Evolutionary conservation across 2,888 invertebrate species (phyloP).

Genomic region (Pseudoips prasinana): DNA sequence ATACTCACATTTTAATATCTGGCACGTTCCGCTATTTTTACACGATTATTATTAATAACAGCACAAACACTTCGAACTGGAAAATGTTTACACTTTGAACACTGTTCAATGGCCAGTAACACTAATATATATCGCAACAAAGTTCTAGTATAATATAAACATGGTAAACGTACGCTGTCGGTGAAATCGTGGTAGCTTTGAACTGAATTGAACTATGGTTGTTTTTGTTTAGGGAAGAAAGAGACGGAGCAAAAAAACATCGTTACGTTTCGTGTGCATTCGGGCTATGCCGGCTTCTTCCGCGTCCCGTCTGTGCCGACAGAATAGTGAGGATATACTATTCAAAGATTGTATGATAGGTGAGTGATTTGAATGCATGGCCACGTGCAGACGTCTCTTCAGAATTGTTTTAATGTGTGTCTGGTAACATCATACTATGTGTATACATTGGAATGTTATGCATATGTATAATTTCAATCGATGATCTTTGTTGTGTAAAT

Average conservation of each 20-base stretch:
- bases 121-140: slow-evolving; percentile 58
- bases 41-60: slow-evolving; percentile 35
- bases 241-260: slow-evolving; percentile 65
- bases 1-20: slow-evolving; percentile 42
- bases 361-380: slow-evolving; percentile 5
- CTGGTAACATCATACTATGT: slow-evolving; percentile 1
- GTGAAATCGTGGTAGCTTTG: slow-evolving; percentile 45
- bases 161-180: slow-evolving; percentile 35
- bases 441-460: no score
- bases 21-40: slow-evolving; percentile 31
- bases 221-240: slow-evolving; percentile 66
- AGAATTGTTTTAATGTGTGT: slow-evolving; percentile 5
- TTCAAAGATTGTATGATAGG: neutral
- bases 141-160: slow-evolving; percentile 47
- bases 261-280: slow-evolving; percentile 49
- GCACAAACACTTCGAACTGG: slow-evolving; percentile 34
- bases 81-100: slow-evolving; percentile 38
- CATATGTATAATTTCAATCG: no score
- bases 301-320: slow-evolving; percentile 50
- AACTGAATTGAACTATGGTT: slow-evolving; percentile 33
- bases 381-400: slow-evolving; percentile 14
- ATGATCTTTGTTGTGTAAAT: no score
- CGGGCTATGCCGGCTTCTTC: slow-evolving; percentile 61
- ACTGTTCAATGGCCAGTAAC: slow-evolving; percentile 41
- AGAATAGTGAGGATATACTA: slow-evolving; percentile 42